Conservation (phyloP, 2,113 vertebrate species). For the Epinephelus cyanopodus region DNA sequence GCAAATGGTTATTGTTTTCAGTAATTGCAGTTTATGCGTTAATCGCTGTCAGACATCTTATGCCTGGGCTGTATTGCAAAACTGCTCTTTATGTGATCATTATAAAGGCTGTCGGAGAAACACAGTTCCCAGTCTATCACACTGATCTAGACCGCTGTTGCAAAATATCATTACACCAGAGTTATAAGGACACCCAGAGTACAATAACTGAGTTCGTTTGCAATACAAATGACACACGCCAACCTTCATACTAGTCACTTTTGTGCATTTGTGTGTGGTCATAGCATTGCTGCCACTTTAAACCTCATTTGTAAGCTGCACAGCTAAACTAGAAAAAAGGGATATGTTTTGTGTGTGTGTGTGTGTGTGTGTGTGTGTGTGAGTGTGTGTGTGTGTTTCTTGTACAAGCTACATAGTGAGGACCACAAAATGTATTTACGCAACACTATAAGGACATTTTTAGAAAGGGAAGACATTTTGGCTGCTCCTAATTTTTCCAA, state of each 20-base stretch:
- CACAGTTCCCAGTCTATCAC: neutral
- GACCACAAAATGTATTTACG: too few species aligned
- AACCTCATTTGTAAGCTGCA: neutral
- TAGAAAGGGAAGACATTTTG: too few species aligned
- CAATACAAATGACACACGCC: neutral
- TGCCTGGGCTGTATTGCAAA: slow-evolving; percentile 5
- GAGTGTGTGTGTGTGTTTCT: neutral
- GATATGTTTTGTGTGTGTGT: neutral
- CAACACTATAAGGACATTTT: too few species aligned
- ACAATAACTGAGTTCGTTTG: neutral
- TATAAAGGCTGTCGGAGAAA: neutral
- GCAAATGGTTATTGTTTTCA: neutral
- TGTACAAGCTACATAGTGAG: too few species aligned
- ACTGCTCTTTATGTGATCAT: slow-evolving; percentile 12
- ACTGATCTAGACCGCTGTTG: neutral
- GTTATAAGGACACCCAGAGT: neutral
- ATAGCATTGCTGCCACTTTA: neutral
- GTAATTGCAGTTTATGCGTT: slow-evolving; percentile 30
- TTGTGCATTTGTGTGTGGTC: neutral
- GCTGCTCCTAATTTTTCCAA: too few species aligned
- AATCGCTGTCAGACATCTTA: slow-evolving; percentile 18
- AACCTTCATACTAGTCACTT: neutral
- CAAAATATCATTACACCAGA: neutral
- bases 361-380: neutral
- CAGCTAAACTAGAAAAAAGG: neutral